Evolutionary conservation across 2,113 vertebrate genomes (phyloP).

Genomic region (Aspiorhynchus laticeps): DNA sequence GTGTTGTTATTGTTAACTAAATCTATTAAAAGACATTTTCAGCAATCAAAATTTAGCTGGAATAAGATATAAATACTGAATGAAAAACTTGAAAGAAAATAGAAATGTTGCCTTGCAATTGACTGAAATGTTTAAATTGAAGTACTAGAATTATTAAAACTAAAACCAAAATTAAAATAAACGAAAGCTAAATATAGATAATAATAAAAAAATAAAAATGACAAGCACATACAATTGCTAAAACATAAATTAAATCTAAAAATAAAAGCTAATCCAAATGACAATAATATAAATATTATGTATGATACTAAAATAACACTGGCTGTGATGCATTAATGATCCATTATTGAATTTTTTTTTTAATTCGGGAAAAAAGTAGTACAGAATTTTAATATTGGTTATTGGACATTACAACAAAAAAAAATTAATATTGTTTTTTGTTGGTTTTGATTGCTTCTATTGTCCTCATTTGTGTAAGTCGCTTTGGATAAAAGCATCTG

Average conservation of each 20-base stretch:
- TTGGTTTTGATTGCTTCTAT: too few species aligned
- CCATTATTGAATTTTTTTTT: too few species aligned
- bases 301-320: background rate
- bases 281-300: background rate
- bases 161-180: background rate
- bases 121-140: background rate
- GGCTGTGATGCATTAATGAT: background rate
- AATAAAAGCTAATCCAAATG: background rate
- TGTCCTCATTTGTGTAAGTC: too few species aligned
- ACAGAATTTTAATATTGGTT: background rate
- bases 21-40: background rate
- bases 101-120: background rate
- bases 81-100: background rate
- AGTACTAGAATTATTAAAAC: background rate
- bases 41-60: background rate
- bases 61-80: background rate
- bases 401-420: background rate
- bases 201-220: background rate
- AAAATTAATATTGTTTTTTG: too few species aligned
- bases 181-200: background rate
- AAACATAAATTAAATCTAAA: background rate
- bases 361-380: background rate
- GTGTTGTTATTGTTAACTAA: too few species aligned
- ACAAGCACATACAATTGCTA: background rate
- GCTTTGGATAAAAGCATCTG: too few species aligned